phyloP scores from a whole-genome alignment of 2,797 vertebrate species.

The Tenualosa thibaudeaui region DNA sequence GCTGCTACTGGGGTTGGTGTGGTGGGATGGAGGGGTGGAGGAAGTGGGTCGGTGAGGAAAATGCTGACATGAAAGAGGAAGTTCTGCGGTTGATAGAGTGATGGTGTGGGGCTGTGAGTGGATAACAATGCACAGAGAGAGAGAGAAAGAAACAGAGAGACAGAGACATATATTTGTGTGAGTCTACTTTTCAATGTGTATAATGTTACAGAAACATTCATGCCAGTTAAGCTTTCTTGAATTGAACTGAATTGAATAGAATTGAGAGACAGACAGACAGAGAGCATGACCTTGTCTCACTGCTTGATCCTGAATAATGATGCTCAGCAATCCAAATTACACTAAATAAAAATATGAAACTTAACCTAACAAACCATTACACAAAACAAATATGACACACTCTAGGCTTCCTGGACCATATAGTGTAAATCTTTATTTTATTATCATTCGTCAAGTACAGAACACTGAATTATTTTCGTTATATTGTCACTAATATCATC shows the following conservation, averaged over 20 bases:
- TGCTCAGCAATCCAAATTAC: background rate
- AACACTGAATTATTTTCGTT: conserved; percentile 76
- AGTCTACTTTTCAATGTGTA: too few species aligned
- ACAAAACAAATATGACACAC: conserved; percentile 29
- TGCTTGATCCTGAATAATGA: background rate
- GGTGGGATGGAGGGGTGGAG: background rate
- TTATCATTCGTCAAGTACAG: conserved; percentile 76
- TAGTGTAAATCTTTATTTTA: conserved; percentile 79
- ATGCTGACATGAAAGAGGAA: background rate
- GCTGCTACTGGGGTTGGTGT: background rate
- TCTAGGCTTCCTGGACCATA: conserved; percentile 61
- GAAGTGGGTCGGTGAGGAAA: background rate
- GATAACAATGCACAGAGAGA: background rate
- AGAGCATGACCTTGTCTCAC: background rate
- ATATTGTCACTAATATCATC: conserved; percentile 70
- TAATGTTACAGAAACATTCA: too few species aligned
- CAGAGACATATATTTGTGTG: background rate
- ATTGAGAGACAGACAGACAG: background rate
- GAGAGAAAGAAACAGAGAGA: conserved; percentile 27
- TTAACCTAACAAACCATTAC: background rate
- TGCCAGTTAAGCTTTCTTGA: too few species aligned
- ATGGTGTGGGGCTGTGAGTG: background rate
- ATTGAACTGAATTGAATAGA: too few species aligned
- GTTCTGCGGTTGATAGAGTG: background rate
- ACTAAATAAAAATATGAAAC: background rate